phyloP scores from a whole-genome alignment of 2,888 invertebrate species.

The Cerceris ruficornis region DNA sequence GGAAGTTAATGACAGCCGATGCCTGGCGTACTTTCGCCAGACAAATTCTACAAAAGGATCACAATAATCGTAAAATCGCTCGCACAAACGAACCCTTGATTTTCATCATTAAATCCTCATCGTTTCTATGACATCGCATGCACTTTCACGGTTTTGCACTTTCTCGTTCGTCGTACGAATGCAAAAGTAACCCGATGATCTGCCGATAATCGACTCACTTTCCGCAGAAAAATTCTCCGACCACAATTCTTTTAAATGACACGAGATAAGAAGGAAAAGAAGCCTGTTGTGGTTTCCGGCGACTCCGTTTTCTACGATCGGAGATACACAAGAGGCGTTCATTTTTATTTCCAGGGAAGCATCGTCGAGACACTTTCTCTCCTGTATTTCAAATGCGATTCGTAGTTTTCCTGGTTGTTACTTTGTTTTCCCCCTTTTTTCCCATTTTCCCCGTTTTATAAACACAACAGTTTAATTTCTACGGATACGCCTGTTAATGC shows the following conservation, averaged over 20 bases:
- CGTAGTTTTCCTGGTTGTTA: background rate
- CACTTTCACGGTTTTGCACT: slow-evolving; percentile 41
- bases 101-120: background rate
- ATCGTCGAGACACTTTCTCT: slow-evolving; percentile 9
- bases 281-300: slow-evolving; percentile 19
- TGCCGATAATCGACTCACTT: slow-evolving; percentile 26
- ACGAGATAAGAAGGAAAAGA: slow-evolving; percentile 9
- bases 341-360: slow-evolving; percentile 11
- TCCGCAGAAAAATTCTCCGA: slow-evolving; percentile 13
- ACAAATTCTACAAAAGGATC: slow-evolving; percentile 19
- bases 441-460: too few species aligned
- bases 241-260: slow-evolving; percentile 15
- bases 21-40: slow-evolving; percentile 39
- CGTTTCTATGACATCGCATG: background rate
- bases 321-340: too few species aligned
- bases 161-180: slow-evolving; percentile 29
- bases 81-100: slow-evolving; percentile 8
- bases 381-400: background rate
- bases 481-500: too few species aligned
- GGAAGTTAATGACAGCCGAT: slow-evolving; percentile 36
- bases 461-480: too few species aligned
- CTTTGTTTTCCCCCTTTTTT: background rate
- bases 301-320: slow-evolving; percentile 1
- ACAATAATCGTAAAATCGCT: background rate
- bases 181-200: slow-evolving; percentile 40